These are phyloP conservation scores for Fragum fragum DNA, from an alignment of 2,888 invertebrate genomes.

Conservation along the genomic window DNA sequence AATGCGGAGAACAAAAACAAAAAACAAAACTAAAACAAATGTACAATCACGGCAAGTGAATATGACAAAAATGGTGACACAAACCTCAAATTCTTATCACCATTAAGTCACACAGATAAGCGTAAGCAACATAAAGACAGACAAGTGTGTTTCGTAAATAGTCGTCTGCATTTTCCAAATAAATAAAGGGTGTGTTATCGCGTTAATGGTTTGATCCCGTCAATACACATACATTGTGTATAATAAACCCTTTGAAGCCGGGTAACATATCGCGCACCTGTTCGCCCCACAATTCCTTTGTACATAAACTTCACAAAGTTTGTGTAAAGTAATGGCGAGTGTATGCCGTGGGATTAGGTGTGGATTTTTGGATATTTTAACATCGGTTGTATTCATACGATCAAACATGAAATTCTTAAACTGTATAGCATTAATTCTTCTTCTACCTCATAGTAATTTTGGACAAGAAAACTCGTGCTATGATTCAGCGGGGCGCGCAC, in stretches of 20 bases:
- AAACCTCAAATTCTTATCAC: no score
- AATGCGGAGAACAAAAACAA: no score
- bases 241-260: constrained; percentile 5
- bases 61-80: no score
- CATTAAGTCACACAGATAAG: no score
- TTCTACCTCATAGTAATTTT: constrained; percentile 70
- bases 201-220: neutral
- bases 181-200: neutral
- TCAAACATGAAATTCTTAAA: constrained; percentile 61
- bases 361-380: constrained; percentile 57
- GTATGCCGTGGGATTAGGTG: constrained; percentile 32
- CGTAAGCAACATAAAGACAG: no score
- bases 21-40: no score
- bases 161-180: no score
- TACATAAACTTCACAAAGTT: constrained; percentile 64
- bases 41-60: no score
- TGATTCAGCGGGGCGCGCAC: constrained; percentile 85
- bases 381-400: constrained; percentile 30
- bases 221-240: neutral
- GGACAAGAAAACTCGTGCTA: constrained; percentile 82
- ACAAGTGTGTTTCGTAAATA: no score
- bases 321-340: constrained; percentile 68
- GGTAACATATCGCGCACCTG: constrained; percentile 19
- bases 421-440: constrained; percentile 47
- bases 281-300: constrained; percentile 67